Conservation (phyloP, 2,113 vertebrate species). For the Greenwoodochromis staneri region DNA sequence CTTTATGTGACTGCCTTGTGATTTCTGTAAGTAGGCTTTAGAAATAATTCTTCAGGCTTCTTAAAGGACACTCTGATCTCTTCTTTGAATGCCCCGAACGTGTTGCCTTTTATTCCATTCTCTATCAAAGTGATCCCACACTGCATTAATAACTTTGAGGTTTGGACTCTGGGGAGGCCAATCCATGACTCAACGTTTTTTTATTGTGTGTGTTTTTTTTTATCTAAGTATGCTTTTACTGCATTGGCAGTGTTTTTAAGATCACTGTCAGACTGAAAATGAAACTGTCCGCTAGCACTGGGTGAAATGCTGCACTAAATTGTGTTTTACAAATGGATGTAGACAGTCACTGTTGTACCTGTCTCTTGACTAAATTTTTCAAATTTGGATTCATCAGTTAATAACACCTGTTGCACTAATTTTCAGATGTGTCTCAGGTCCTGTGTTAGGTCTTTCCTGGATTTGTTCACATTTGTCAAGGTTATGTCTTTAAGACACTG, state of each 20-base stretch:
- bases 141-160: background rate
- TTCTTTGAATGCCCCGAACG: background rate
- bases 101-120: background rate
- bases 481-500: background rate
- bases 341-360: background rate
- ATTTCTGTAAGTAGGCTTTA: background rate
- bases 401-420: background rate
- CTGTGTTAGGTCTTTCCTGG: background rate
- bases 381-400: background rate
- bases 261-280: background rate
- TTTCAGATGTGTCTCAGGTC: background rate
- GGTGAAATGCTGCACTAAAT: background rate
- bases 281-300: background rate
- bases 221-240: background rate
- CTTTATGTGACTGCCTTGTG: background rate
- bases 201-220: background rate
- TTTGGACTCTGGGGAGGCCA: background rate
- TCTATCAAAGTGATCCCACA: background rate
- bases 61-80: background rate
- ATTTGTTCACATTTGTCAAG: background rate
- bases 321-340: background rate
- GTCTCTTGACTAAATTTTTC: fast-evolving
- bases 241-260: background rate
- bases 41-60: background rate
- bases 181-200: background rate